Base-by-base conservation (phyloP, 1,140 invertebrate genomes). In the Ostrea denselamellosa region DNA sequence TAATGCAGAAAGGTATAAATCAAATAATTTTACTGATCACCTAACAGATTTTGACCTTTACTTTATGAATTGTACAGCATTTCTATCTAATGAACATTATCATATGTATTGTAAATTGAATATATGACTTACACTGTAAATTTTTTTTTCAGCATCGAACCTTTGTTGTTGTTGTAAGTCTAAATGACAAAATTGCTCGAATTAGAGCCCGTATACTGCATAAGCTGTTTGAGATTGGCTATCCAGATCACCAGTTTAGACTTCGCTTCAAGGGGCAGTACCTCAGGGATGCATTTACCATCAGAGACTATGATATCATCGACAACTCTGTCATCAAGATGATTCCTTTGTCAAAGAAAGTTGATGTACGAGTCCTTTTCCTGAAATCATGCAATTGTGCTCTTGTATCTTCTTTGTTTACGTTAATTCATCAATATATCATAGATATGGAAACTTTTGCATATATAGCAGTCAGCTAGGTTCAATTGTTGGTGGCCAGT, bases 201-300 rank as follows among this genome's bases (percentile, higher is more conserved):
- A 87, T 94, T 7, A 85, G 94, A 83, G 94, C 93, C 0, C 93
- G 94, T 53, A 90, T 94, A 28, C 89, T 94, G 5, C 94, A 94
- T 86, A 91, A 91, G 25, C 86, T 94, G 77, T 93, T 93, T 89
- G 92, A 94, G 77, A 90, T 94, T 85, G 93, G 93, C 12, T 86
- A 91, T 62, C 93, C 93, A 22, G 90, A 94, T 51, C 91, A 93
- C 77, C 93, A 93, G 90, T 94, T 94, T 82, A 83, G 93, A 83
- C 90, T 94, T 0, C 90, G 93, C 82, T 93, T 92, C 90, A 94
- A 94, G 85, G 93, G 93, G 10, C 90, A 94, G 89, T 92, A 92
- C 65, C 88, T 94, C 14, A 89, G 92, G 53, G 94, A 94, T 90
- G 92, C 92, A 0, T 93, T 91, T 83, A 89, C 89, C 8, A 68